Evolutionary conservation across 2,797 vertebrate genomes (phyloP).

Genomic region (Poecilia velifera): DNA sequence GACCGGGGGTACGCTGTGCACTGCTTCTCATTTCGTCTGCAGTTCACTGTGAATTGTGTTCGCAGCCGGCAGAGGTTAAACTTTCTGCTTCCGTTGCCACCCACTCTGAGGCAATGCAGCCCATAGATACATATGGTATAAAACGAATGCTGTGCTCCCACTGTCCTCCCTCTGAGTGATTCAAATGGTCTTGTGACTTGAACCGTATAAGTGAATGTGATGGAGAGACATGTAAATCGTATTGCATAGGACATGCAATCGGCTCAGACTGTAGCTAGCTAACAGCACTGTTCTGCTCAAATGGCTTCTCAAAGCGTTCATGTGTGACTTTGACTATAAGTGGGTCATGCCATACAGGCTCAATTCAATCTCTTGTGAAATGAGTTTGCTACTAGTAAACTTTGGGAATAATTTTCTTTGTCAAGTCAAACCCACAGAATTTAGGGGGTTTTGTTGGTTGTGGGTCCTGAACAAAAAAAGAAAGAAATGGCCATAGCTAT

Average conservation of each 20-base stretch:
- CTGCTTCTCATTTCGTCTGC: conserved; percentile 76
- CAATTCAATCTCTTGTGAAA: conserved; percentile 77
- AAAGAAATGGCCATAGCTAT: conserved; percentile 32
- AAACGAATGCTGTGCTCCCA: conserved; percentile 17
- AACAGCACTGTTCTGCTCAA: conserved; percentile 70
- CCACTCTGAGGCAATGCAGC: conserved; percentile 39
- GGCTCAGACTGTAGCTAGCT: conserved; percentile 57
- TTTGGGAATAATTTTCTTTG: conserved; percentile 73
- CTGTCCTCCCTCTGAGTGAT: conserved; percentile 56
- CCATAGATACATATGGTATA: conserved; percentile 47
- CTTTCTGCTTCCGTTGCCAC: conserved; percentile 59
- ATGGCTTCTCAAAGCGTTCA: conserved; percentile 59
- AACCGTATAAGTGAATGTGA: conserved; percentile 77
- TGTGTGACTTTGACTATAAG: conserved; percentile 72
- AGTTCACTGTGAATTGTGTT: conserved; percentile 56
- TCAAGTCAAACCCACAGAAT: conserved; percentile 54
- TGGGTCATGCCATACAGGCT: conserved; percentile 67
- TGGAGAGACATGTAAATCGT: conserved; percentile 81
- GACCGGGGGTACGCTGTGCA: conserved; percentile 42
- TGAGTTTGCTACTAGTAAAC: conserved; percentile 77
- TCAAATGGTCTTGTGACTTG: conserved; percentile 78
- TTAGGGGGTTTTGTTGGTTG: conserved; percentile 37
- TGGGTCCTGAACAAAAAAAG: conserved; percentile 56
- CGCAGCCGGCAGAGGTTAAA: conserved; percentile 62
- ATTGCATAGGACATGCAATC: conserved; percentile 65